Evolutionary conservation across 1,140 invertebrate species (phyloP).

Genomic region (Theocolax elegans): DNA sequence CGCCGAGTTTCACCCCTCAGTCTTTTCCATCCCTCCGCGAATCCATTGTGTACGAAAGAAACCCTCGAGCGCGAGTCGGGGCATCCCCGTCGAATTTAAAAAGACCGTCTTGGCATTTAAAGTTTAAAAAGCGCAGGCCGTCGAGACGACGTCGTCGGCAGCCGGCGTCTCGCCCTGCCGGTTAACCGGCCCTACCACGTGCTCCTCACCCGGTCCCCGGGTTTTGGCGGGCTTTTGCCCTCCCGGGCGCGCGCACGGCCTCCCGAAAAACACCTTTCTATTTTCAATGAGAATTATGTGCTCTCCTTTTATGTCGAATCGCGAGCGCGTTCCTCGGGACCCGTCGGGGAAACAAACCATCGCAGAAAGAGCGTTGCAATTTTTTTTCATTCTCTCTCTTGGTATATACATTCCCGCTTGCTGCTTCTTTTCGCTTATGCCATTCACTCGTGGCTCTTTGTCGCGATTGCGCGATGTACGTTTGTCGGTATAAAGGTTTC

Average conservation of each 20-base stretch:
- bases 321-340: conserved; percentile 3
- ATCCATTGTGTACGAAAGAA: background rate
- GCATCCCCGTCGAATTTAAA: conserved; percentile 28
- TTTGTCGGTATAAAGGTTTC: background rate
- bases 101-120: conserved; percentile 50
- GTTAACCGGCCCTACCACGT: conserved; percentile 39
- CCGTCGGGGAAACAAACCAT: background rate
- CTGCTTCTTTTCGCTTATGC: conserved; percentile 5
- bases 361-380: conserved; percentile 22
- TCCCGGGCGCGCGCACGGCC: background rate
- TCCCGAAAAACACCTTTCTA: conserved; percentile 25
- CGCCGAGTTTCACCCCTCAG: background rate
- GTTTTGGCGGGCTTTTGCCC: conserved; percentile 30
- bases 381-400: conserved; percentile 10
- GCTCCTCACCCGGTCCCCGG: background rate
- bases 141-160: background rate
- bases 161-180: background rate
- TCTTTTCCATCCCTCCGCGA: background rate
- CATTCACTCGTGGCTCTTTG: conserved; percentile 10
- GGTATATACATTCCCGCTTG: too few species aligned
- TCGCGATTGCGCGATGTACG: background rate
- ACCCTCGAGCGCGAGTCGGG: too few species aligned
- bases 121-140: conserved; percentile 50
- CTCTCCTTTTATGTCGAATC: conserved; percentile 23
- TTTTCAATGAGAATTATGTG: conserved; percentile 31